Percentiles rank a stretch among this genome's conserved stretches.
Conservation (phyloP, 2,888 invertebrate genomes). For the Rhodophaea formosa region DNA sequence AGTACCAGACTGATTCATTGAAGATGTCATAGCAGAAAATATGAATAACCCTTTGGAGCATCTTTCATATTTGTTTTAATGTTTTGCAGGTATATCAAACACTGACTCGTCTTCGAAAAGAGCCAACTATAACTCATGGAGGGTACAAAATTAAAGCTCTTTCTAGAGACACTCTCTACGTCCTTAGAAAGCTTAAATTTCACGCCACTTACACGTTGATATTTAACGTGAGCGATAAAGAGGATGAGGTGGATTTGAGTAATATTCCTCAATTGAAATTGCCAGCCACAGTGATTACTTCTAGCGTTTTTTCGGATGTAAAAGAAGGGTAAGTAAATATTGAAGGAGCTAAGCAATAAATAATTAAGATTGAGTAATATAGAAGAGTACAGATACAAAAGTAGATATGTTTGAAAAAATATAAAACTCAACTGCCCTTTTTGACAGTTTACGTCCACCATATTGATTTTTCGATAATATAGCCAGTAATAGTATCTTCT, state of each 20-base stretch:
- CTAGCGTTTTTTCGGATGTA: slow-evolving; percentile 54
- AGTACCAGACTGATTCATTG: too few species aligned
- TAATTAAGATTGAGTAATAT: too few species aligned
- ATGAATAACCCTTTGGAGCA: too few species aligned
- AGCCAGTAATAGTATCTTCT: too few species aligned
- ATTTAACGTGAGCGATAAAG: slow-evolving; percentile 73
- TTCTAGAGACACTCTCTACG: slow-evolving; percentile 44
- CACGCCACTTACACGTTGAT: slow-evolving; percentile 61
- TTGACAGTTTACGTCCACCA: too few species aligned
- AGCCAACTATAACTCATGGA: slow-evolving; percentile 65
- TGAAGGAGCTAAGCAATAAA: background rate
- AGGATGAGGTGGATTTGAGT: slow-evolving; percentile 61
- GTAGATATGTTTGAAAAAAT: too few species aligned
- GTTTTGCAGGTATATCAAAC: slow-evolving; percentile 74
- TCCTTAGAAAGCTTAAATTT: slow-evolving; percentile 31
- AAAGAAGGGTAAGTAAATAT: slow-evolving; percentile 44
- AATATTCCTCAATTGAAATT: slow-evolving; percentile 37
- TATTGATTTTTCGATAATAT: too few species aligned
- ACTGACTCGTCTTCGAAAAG: slow-evolving; percentile 71
- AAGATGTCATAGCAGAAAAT: too few species aligned
- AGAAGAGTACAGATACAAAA: too few species aligned
- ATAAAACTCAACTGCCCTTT: too few species aligned
- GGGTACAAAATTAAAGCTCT: slow-evolving; percentile 50
- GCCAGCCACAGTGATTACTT: slow-evolving; percentile 44
- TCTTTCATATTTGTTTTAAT: background rate